These are phyloP conservation scores for Eumerus sabulonum DNA, from an alignment of 2,888 invertebrate genomes.

Conservation along the genomic window DNA sequence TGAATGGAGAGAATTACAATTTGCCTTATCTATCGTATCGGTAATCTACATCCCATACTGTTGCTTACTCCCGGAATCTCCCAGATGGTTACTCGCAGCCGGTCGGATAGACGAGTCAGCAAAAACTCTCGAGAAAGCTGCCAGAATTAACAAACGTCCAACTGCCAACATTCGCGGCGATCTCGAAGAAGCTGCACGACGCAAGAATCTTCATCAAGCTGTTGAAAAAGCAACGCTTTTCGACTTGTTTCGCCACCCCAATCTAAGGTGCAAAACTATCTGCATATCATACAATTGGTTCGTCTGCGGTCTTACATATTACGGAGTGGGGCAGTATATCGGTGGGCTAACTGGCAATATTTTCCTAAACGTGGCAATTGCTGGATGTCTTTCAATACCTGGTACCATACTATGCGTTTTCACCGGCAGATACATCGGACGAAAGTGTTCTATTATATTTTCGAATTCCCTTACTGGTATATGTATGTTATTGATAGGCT, in stretches of 20 bases:
- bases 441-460: slow-evolving; percentile 83
- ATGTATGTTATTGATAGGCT: slow-evolving; percentile 83
- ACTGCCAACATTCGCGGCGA: slow-evolving; percentile 78
- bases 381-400: slow-evolving; percentile 85
- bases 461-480: slow-evolving; percentile 84
- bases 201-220: neutral
- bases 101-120: slow-evolving; percentile 83
- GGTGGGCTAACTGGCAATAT: slow-evolving; percentile 89
- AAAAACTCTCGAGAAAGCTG: slow-evolving; percentile 81
- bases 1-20: slow-evolving; percentile 83
- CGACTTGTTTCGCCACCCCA: slow-evolving; percentile 85
- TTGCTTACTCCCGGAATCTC: slow-evolving; percentile 87
- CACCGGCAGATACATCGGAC: slow-evolving; percentile 83
- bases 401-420: slow-evolving; percentile 84
- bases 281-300: slow-evolving; percentile 90
- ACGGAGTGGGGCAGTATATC: slow-evolving; percentile 92
- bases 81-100: slow-evolving; percentile 85
- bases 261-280: slow-evolving; percentile 85
- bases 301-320: slow-evolving; percentile 91
- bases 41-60: slow-evolving; percentile 82
- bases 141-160: slow-evolving; percentile 80
- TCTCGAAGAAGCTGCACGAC: slow-evolving; percentile 78
- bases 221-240: slow-evolving; percentile 79
- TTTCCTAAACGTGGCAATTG: slow-evolving; percentile 90
- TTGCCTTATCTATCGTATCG: slow-evolving; percentile 83